Evolutionary conservation across 2,113 vertebrate species (phyloP), one percentile per base, ranked within the genome.

Genomic region (Calyptommatus sinebrachiatus): DNA sequence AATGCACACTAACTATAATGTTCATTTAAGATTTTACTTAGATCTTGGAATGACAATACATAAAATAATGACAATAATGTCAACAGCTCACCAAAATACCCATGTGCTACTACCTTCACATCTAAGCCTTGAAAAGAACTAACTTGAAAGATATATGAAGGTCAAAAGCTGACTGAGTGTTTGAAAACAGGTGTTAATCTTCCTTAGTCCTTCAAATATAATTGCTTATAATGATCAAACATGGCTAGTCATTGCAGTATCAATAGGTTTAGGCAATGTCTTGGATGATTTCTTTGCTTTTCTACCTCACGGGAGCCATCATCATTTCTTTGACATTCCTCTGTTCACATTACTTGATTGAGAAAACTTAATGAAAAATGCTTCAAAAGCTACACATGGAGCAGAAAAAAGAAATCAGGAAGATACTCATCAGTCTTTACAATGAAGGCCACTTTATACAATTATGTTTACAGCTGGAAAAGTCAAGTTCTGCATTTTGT

Each of bases 261-360:
- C 86, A 92, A 78, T 60, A 77, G 62, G 68, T 71, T n/a, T 82
- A 80, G 66, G 45, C 10, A 73, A 75, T 87, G 73, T 83, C 72
- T 75, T 87, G 78, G 29, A 35, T 16, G 71, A 73, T 29, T 46
- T 28, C 65, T 3, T 78, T 84, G 50, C 16, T 85, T 87, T 80
- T 61, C 61, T 85, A 69, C 28, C 78, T 90, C 67, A 29, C 82
- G 89, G 79, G 71, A 80, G 89, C 73, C 48, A 31, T 84, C 78
- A 77, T 79, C 24, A 83, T 5, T 74, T 26, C 72, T 12, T 14
- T 71, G 35, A 41, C 82, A 87, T 86, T 60, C 8, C 24, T 83
- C 31, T 4, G 28, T 81, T 83, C 3, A 76, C 65, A 26, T 21
- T 75, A 12, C 62, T 80, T 73, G 67, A 75, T 80, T 85, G 24